Conservation (phyloP, 2,797 vertebrate genomes). For the Anabas testudineus region DNA sequence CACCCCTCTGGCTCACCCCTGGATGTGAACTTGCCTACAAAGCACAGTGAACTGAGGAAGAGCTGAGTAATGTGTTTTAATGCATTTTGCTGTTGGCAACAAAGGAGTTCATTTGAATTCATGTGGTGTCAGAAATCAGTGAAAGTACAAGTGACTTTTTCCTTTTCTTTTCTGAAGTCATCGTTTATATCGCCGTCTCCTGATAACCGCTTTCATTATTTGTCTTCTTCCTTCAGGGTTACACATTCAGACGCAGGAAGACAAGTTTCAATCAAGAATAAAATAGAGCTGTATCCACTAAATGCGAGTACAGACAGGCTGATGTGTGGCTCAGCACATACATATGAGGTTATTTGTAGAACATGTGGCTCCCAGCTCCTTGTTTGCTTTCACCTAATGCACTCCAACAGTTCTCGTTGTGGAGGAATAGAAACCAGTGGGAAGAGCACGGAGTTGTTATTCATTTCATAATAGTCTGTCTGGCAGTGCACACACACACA, state of each 20-base stretch:
- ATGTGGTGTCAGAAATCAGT: not conserved
- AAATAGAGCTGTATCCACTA: not conserved
- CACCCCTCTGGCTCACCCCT: no score
- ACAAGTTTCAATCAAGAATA: not conserved
- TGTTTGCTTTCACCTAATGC: conserved; percentile 1
- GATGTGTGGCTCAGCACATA: not conserved
- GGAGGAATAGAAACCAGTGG: not conserved
- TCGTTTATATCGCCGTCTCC: not conserved
- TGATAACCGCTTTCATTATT: not conserved
- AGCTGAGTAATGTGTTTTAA: no score
- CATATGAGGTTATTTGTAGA: not conserved
- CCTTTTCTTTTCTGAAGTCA: not conserved
- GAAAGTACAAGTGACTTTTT: not conserved
- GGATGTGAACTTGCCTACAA: no score
- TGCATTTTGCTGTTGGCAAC: not conserved
- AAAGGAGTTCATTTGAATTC: not conserved
- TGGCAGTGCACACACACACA: not conserved
- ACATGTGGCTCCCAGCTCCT: conserved; percentile 1
- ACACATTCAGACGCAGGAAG: no score
- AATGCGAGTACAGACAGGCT: not conserved
- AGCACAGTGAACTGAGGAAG: no score
- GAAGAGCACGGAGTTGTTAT: conserved; percentile 2
- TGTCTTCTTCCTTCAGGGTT: not conserved
- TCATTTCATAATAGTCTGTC: not conserved
- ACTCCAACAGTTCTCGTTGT: conserved; percentile 4